A percentile compares a stretch with the other conserved stretches of the same genome.
Evolutionary conservation across 2,797 vertebrate genomes (phyloP).

Genomic region (Hippocampus kuda): DNA sequence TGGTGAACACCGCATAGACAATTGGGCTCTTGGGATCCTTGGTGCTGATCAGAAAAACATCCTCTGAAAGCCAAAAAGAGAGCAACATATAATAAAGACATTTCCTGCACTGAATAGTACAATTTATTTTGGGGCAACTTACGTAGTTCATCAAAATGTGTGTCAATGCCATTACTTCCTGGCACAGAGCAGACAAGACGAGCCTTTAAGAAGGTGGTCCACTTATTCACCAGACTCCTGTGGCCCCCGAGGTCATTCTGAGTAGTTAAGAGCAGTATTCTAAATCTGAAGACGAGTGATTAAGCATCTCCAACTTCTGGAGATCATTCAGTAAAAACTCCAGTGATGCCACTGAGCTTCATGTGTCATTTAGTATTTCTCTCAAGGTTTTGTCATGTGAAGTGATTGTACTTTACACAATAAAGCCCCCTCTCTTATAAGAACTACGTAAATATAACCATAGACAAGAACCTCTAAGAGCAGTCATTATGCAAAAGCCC

Average conservation of each 20-base stretch:
- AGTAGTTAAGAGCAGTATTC: constrained; percentile 25
- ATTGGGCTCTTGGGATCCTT: constrained; percentile 96
- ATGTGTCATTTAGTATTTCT: constrained; percentile 61
- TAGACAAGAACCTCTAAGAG: constrained; percentile 47
- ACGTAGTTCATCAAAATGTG: constrained; percentile 97
- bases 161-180: constrained; percentile 92
- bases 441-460: constrained; percentile 50
- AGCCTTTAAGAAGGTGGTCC: constrained; percentile 98
- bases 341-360: constrained; percentile 41
- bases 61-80: constrained; percentile 49
- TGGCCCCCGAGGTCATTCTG: constrained; percentile 97
- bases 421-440: constrained; percentile 36
- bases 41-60: constrained; percentile 86
- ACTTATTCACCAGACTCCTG: constrained; percentile 96
- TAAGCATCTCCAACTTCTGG: background rate
- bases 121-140: constrained; percentile 51
- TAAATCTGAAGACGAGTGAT: background rate
- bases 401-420: constrained; percentile 30
- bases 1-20: constrained; percentile 93
- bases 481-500: constrained; percentile 44
- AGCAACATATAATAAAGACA: background rate
- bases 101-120: background rate
- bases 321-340: background rate
- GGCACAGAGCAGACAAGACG: constrained; percentile 92
- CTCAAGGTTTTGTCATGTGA: constrained; percentile 49